Conservation (phyloP, 1,140 invertebrate genomes). For the Dryas iulia region DNA sequence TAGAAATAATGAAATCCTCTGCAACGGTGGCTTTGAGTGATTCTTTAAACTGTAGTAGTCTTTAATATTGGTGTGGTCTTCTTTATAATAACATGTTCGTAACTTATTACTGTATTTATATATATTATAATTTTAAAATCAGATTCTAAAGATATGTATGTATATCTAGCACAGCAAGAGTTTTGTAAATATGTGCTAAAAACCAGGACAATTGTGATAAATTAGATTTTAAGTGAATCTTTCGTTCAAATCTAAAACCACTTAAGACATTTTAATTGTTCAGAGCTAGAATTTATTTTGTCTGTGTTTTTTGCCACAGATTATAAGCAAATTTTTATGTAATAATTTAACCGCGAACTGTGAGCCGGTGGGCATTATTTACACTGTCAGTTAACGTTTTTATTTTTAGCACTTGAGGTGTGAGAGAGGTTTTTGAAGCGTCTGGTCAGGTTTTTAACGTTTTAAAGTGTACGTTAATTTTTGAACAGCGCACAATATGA, state of each 20-base stretch:
- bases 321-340: slow-evolving; percentile 22
- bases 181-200: slow-evolving; percentile 67
- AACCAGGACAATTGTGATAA: slow-evolving; percentile 77
- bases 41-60: slow-evolving; percentile 71
- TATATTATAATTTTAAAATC: slow-evolving; percentile 48
- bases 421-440: slow-evolving; percentile 30
- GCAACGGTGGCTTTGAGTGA: slow-evolving; percentile 56
- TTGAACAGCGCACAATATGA: slow-evolving; percentile 56
- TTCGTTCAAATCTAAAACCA: slow-evolving; percentile 39
- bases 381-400: slow-evolving; percentile 46
- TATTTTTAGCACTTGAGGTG: slow-evolving; percentile 33
- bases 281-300: slow-evolving; percentile 23
- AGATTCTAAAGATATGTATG: slow-evolving; percentile 47
- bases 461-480: slow-evolving; percentile 31
- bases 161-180: slow-evolving; percentile 61
- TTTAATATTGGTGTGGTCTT: slow-evolving; percentile 77
- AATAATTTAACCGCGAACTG: slow-evolving; percentile 42
- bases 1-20: slow-evolving; percentile 11
- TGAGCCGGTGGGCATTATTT: slow-evolving; percentile 68
- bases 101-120: slow-evolving; percentile 62
- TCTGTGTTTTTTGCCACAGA: slow-evolving; percentile 27
- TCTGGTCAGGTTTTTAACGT: slow-evolving; percentile 27
- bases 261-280: slow-evolving; percentile 23
- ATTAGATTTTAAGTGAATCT: slow-evolving; percentile 66
- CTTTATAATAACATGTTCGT: slow-evolving; percentile 71